phyloP scores from a whole-genome alignment of 2,797 vertebrate genomes.

The Danio tinwini region DNA sequence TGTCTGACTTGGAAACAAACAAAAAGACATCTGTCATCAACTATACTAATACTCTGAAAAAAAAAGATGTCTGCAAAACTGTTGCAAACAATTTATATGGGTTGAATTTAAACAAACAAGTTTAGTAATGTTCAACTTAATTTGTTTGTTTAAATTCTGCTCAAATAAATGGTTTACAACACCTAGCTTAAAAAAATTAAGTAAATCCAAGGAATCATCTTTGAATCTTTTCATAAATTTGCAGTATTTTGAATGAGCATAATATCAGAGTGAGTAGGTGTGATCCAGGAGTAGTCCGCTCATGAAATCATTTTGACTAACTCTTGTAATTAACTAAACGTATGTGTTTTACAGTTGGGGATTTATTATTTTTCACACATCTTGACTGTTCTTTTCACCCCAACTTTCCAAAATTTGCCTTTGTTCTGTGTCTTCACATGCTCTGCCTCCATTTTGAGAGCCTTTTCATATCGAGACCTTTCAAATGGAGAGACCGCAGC shows the following conservation, averaged over 20 bases:
- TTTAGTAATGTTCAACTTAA: too few species aligned
- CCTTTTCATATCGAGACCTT: not conserved
- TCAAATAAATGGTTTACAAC: too few species aligned
- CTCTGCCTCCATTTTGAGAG: constrained; percentile 19
- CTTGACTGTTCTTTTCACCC: constrained; percentile 20
- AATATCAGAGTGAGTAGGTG: not conserved
- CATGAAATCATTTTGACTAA: constrained; percentile 1
- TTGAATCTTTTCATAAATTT: not conserved
- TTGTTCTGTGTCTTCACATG: constrained; percentile 1
- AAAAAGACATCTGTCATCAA: not conserved
- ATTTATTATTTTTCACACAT: constrained; percentile 15
- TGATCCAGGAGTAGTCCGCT: not conserved
- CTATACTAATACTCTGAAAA: not conserved
- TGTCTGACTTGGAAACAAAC: constrained; percentile 9
- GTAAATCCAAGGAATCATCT: too few species aligned
- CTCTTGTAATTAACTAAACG: constrained; percentile 1
- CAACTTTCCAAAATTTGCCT: constrained; percentile 16
- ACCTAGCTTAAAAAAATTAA: too few species aligned
- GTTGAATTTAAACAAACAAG: too few species aligned
- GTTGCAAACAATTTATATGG: too few species aligned
- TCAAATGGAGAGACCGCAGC: constrained; percentile 8
- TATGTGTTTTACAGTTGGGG: not conserved
- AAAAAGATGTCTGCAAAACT: too few species aligned
- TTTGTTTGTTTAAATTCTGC: too few species aligned
- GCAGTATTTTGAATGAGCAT: not conserved